phyloP scores from a whole-genome alignment of 2,113 vertebrate species.

The Pituophis catenifer region DNA sequence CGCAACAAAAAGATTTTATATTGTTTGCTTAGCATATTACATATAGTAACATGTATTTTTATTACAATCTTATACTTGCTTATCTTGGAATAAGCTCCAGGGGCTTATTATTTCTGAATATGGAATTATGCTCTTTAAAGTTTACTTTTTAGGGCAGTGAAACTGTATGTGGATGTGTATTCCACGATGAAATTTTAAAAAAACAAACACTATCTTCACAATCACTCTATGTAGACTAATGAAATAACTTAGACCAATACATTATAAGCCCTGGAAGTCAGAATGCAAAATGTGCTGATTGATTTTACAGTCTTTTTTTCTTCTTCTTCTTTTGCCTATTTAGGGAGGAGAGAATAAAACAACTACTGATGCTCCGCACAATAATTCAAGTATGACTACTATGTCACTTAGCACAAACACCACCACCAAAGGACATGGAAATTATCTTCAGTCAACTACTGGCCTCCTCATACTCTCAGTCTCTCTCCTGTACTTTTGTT shows the following conservation, averaged over 20 bases:
- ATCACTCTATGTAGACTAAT: background rate
- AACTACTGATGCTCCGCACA: constrained; percentile 23
- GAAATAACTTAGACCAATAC: background rate
- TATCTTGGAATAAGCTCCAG: background rate
- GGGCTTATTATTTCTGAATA: background rate
- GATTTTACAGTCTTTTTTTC: background rate
- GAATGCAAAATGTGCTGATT: background rate
- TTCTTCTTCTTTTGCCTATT: constrained; percentile 50
- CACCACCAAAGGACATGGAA: constrained; percentile 55
- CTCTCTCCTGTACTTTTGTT: constrained; percentile 75
- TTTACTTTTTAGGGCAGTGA: background rate
- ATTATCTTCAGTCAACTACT: constrained; percentile 65
- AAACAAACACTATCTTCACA: background rate
- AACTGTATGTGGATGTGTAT: background rate
- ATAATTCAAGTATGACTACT: constrained; percentile 45
- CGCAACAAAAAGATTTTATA: background rate
- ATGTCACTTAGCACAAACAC: constrained; percentile 49
- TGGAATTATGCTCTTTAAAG: background rate
- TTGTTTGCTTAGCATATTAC: background rate
- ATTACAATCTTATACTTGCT: background rate
- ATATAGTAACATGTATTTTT: background rate
- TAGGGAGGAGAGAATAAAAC: constrained; percentile 67
- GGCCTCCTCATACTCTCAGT: constrained; percentile 64
- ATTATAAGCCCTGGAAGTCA: background rate
- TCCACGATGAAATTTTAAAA: background rate